Evolutionary conservation across 2,888 invertebrate species (phyloP), one percentile per base, ranked within the genome.

Genomic region (Drosophila helvetica): DNA sequence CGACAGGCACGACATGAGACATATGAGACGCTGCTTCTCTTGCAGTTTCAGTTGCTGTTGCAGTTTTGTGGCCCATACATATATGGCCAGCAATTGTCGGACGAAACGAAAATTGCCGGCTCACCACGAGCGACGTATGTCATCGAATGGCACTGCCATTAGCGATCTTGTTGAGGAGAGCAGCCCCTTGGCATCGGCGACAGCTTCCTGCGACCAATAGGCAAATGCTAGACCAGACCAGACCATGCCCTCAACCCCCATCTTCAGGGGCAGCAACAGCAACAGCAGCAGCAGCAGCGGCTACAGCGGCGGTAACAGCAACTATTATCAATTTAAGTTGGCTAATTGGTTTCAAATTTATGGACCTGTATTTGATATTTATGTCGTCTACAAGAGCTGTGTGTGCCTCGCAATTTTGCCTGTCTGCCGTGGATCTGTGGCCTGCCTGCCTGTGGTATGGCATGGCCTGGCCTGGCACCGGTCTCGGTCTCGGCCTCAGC

Each of bases 281-380:
- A 51, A 48, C 68, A 61, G 62, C 71, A 54, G 46, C 51, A 38
- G 15, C 27, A 30, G 30, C 18, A 53, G 46, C 52, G 48, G 47
- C 53, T 42, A 59, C 58, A 71, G 62, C 64, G 62, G 53, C 77
- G 62, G 63, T 60, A 53, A 70, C 85, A 73, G 80, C 86, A 86
- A 84, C 89, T 83, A 90, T 91, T 91, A 90, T 91, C 90, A 90
- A 91, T 90, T 90, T 88, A 86, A 83, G 89, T 87, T 86, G 89
- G 91, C 90, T 90, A 91, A 90, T 91, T 90, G 91, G 90, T 90
- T 91, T 90, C 90, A 86, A 90, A 91, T 90, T 90, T 90, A 90
- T 90, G 89, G 90, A 90, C 90, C 90, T 90, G 90, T 90, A 86
- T 90, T 90, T 90, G 90, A 90, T 91, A 91, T 90, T 90, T 90